phyloP scores from a whole-genome alignment of 1,140 invertebrate species.

The Tetragnatha versicolor region DNA sequence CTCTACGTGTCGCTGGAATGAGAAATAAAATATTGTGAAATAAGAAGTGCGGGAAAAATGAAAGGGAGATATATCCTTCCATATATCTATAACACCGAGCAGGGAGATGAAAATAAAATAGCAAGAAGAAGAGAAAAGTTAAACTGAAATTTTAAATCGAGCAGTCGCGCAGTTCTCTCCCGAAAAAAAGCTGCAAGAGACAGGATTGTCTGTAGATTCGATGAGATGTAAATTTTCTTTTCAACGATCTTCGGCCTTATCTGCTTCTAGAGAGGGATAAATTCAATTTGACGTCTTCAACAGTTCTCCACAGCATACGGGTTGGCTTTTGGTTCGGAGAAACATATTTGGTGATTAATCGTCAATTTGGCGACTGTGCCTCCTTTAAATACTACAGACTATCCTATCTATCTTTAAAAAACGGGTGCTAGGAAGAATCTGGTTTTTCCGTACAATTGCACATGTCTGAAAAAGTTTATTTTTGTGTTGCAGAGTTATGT shows the following conservation, averaged over 20 bases:
- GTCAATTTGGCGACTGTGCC: constrained; percentile 4
- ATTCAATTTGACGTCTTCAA: constrained; percentile 44
- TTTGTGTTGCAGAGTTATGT: too few relatives aligned
- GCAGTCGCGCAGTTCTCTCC: constrained; percentile 4
- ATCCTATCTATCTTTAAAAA: too few relatives aligned
- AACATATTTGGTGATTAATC: constrained; percentile 7
- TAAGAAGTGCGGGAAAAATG: not conserved
- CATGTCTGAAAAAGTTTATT: too few relatives aligned
- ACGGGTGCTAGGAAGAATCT: too few relatives aligned
- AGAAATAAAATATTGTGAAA: constrained; percentile 42
- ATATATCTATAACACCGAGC: constrained; percentile 30
- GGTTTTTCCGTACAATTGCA: too few relatives aligned
- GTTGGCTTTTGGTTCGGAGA: not conserved
- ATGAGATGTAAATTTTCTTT: constrained; percentile 53
- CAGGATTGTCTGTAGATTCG: constrained; percentile 41
- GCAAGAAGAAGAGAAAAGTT: constrained; percentile 20
- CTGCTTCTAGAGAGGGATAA: constrained; percentile 33
- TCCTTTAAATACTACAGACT: too few relatives aligned
- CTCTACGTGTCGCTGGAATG: constrained; percentile 30
- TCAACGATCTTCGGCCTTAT: constrained; percentile 37
- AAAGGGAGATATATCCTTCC: constrained; percentile 19
- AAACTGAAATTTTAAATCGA: constrained; percentile 52
- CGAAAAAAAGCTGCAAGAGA: constrained; percentile 32
- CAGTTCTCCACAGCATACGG: constrained; percentile 1
- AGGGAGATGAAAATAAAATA: constrained; percentile 46